Conservation (phyloP, 30 jellyfish, hydroid and myxozoan species). For the Aurelia sp. region DNA sequence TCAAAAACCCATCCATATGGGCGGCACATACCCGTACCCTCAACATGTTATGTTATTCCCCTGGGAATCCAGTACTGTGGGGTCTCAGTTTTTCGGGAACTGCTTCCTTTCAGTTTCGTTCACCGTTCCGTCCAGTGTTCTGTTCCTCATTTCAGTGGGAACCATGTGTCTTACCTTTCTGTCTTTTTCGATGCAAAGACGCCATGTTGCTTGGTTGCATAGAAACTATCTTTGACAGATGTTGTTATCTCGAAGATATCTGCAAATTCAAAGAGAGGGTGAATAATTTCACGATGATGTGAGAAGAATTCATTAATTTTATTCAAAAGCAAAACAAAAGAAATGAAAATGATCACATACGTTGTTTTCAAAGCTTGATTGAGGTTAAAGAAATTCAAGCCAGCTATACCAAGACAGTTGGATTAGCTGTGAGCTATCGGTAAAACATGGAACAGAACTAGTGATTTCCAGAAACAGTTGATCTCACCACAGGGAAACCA, state of each 20-base stretch:
- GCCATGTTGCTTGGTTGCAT: conserved; percentile 50
- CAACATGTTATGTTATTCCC: too few species aligned
- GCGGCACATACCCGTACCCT: too few species aligned
- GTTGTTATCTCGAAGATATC: conserved; percentile 13
- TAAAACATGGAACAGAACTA: background rate
- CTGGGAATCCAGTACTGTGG: too few species aligned
- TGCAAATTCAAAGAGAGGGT: conserved; percentile 19
- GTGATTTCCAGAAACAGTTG: background rate
- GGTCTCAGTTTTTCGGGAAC: too few species aligned
- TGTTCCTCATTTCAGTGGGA: too few species aligned
- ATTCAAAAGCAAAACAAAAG: conserved; percentile 28
- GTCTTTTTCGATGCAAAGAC: conserved; percentile 20
- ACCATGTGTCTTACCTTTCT: background rate
- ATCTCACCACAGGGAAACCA: too few species aligned
- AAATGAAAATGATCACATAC: conserved; percentile 28
- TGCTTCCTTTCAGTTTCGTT: too few species aligned
- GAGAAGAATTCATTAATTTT: conserved; percentile 34
- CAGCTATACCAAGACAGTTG: background rate
- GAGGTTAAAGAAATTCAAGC: conserved; percentile 38
- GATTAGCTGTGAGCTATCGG: background rate
- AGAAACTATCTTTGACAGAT: conserved; percentile 57
- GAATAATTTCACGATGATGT: conserved; percentile 39
- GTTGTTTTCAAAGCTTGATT: conserved; percentile 20
- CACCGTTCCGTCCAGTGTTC: too few species aligned
- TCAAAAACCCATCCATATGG: too few species aligned